Evolutionary conservation across 2,113 vertebrate genomes (phyloP), one percentile per base, ranked within the genome.

Genomic region (Saguinus midas): DNA sequence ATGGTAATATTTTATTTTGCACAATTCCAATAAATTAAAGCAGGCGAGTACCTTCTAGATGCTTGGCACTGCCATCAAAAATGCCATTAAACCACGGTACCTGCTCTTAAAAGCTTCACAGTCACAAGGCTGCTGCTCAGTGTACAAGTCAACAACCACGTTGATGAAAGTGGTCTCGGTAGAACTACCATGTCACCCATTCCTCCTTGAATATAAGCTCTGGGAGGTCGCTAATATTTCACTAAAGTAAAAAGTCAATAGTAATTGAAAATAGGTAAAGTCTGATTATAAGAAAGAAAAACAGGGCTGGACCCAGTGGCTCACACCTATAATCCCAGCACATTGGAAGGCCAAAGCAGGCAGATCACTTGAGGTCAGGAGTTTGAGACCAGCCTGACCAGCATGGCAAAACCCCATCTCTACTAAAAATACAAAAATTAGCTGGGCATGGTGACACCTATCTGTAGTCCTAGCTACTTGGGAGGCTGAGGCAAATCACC

Each of bases 1-100:
- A 98, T 99, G 99, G 98, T 99, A 99, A 97, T 99, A 99, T 94
- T 99, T 99, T 97, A 99, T 99, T 98, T 99, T 99, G 98, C 99
- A 99, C 95, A 99, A 98, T 97, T 99, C 99, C 98, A 99, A 97
- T 92, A 99, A 99, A 98, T 99, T 99, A 89, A 99, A 98, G 85
- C 99, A 99, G 68, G 99, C 99, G 4, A 48, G 17, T 43, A 84
- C 55, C 11, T 78, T 80, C 48, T 80, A 91, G 57, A 64, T 87
- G 25, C 3, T 32, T 66, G 35, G 58, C 45, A 96, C 23, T 72
- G 8, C 29, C 68, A 58, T 52, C 21, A 90, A 45, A 81, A 68
- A 87, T 82, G 27, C 35, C 85, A 78, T 27, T 78, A 86, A 89
- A 85, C 20, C 6, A 18, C 9, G 37, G 79, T 37, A 3, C 35